Conservation (phyloP, 2,113 vertebrate genomes). For the Phyllopteryx taeniolatus region DNA sequence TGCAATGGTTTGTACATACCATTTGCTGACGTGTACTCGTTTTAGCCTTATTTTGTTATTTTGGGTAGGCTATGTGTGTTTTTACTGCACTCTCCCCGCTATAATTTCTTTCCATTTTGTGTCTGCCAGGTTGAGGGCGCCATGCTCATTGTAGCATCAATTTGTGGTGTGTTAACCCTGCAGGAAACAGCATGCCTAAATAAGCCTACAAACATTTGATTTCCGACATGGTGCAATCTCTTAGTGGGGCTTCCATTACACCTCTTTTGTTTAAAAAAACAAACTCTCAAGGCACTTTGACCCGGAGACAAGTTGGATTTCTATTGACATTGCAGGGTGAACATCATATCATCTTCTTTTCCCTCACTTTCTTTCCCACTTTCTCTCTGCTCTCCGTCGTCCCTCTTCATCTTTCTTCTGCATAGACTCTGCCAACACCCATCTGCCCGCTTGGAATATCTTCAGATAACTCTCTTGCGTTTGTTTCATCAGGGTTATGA, state of each 20-base stretch:
- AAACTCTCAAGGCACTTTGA: conserved; percentile 41
- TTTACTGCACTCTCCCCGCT: conserved; percentile 1
- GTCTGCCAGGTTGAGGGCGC: conserved; percentile 12
- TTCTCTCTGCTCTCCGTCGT: conserved; percentile 24
- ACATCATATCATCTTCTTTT: conserved; percentile 41
- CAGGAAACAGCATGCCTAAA: conserved; percentile 50
- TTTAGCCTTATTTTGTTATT: conserved; percentile 16
- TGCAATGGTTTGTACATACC: conserved; percentile 17
- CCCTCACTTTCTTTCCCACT: conserved; percentile 18
- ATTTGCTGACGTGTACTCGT: conserved; percentile 5
- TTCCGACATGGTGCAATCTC: conserved; percentile 41
- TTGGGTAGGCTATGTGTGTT: neutral
- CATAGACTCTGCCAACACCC: conserved; percentile 43
- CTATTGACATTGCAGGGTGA: conserved; percentile 43
- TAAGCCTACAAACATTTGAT: conserved; percentile 45
- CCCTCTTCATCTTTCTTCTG: conserved; percentile 46
- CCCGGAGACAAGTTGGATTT: conserved; percentile 46
- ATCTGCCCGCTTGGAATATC: conserved; percentile 53
- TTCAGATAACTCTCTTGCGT: conserved; percentile 35
- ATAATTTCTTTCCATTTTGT: conserved; percentile 2
- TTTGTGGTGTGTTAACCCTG: conserved; percentile 53
- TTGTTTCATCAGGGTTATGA: conserved; percentile 62
- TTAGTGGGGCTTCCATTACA: conserved; percentile 24
- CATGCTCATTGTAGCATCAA: conserved; percentile 36
- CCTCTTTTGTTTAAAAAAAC: conserved; percentile 44